Base-by-base conservation (phyloP, 2,113 vertebrate species). In the Gymnocephalus cernua region DNA sequence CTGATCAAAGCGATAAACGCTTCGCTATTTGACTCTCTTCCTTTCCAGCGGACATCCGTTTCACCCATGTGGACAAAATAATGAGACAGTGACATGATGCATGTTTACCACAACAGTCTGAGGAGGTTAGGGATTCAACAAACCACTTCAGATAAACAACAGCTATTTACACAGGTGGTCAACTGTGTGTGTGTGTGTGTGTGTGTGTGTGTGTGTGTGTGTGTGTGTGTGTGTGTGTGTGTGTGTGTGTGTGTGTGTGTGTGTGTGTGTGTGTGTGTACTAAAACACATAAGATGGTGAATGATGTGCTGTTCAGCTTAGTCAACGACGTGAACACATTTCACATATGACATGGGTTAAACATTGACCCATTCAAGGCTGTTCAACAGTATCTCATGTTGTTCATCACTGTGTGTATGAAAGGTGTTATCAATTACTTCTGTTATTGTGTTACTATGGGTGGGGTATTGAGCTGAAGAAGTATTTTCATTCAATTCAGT, bases 1-100 rank as follows among this genome's bases (percentile, higher is more conserved):
- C 73, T 44, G 81, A 88, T 83, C 4, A 14, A 44, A 59, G 16
- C 6, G 86, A 84, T 88, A 84, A 72, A 66, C 18, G 61, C 58
- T 64, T 77, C 0, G 25, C 47, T 70, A 64, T 68, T 47, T 25
- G 38, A 81, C 59, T 71, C n/a, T 77, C 65, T 86, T 87, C 82
- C 80, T 86, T 56, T 73, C 50, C 1, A 45, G 64, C 41, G 68
- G 86, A 88, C 82, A 85, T 50, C 45, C 27, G 25, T 76, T 21
- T 68, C 56, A 41, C 48, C 27, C 23, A 16, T 66, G 70, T 27
- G 45, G 50, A 29, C 11, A 32, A 35, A 35, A 54, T 62, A 51
- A 69, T 58, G 50, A 74, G 21, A 41, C 54, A 25, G 45, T 59
- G 7, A 32, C 64, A 32, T 53, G 61, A 77, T 51, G 56, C 9